Evolutionary conservation across 2,888 invertebrate genomes (phyloP), one percentile per base, ranked within the genome.

Genomic region (Volucella inflata): DNA sequence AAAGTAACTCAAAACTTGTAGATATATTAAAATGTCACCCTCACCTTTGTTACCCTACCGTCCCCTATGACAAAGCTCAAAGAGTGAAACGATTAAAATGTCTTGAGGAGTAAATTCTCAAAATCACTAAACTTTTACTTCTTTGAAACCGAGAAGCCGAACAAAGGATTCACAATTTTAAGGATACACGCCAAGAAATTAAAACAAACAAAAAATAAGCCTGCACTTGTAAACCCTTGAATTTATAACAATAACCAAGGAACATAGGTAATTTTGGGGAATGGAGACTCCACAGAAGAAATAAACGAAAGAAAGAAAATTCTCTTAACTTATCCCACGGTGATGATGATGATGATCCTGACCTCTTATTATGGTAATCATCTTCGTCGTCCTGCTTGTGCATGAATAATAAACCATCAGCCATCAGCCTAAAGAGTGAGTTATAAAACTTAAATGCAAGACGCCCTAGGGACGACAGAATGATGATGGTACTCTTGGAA

Each of bases 311-410:
- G 17, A 46, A 3, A 40, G 55, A 62, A 64, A 44, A 42, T 65
- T 42, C 48, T 67, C 72, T 67, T 30, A 30, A 50, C 51, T 44
- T 57, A 2, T 46, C 62, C 62, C 38, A 14, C 55, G 8, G 10
- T 21, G 10, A 11, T 40, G 65, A 8, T 42, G 60, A 75, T 76
- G 81, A 71, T 81, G 76, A 85, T 81, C 85, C 81, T 80, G 85
- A 71, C 81, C 85, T 77, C 81, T 72, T 81, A 81, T 81, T 81
- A 81, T 72, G 85, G 81, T 81, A 85, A 85, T 85, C 81, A 80
- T 81, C 71, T 64, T 40, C n/a, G 16, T 57, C 30, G 4, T 36
- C 10, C 16, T 30, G 17, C 16, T 17, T 85, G 76, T 67, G 72
- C 50, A 85, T 85, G 76, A 85, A 85, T 85, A 76, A 85, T 85